Conservation (phyloP, 2,888 invertebrate genomes). For the Thera britannica region DNA sequence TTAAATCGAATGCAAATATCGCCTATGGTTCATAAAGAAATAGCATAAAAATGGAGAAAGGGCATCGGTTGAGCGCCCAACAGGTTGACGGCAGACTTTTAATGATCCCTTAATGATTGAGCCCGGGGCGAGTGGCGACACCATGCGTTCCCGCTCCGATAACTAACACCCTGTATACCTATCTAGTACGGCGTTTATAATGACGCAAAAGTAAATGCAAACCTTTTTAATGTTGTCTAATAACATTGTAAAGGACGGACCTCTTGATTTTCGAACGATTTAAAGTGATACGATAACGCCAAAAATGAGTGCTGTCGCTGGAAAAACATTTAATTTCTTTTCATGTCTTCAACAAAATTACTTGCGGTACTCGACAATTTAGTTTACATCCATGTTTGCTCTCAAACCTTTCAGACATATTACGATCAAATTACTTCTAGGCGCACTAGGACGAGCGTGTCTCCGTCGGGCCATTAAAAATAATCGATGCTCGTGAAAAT, state of each 20-base stretch:
- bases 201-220: conserved; percentile 16
- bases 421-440: conserved; percentile 51
- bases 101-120: conserved; percentile 76
- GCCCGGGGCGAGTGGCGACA: conserved; percentile 56
- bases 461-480: conserved; percentile 78
- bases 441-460: conserved; percentile 55
- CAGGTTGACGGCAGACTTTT: conserved; percentile 62
- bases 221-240: not conserved
- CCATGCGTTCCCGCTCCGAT: conserved; percentile 55
- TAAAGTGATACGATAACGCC: not conserved
- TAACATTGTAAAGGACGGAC: not conserved
- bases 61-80: conserved; percentile 57
- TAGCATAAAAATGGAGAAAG: conserved; percentile 52
- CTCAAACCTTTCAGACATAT: conserved; percentile 40
- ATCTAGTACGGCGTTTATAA: conserved; percentile 29
- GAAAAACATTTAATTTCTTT: not conserved
- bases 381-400: conserved; percentile 32
- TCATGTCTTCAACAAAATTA: not conserved
- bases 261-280: no score
- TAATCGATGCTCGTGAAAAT: conserved; percentile 81
- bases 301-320: not conserved
- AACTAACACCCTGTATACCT: conserved; percentile 42
- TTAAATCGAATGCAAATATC: conserved; percentile 42
- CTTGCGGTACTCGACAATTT: conserved; percentile 17
- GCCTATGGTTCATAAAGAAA: conserved; percentile 47